Conservation (phyloP, 1,140 invertebrate species). For the Drosophila nigromelanica region DNA sequence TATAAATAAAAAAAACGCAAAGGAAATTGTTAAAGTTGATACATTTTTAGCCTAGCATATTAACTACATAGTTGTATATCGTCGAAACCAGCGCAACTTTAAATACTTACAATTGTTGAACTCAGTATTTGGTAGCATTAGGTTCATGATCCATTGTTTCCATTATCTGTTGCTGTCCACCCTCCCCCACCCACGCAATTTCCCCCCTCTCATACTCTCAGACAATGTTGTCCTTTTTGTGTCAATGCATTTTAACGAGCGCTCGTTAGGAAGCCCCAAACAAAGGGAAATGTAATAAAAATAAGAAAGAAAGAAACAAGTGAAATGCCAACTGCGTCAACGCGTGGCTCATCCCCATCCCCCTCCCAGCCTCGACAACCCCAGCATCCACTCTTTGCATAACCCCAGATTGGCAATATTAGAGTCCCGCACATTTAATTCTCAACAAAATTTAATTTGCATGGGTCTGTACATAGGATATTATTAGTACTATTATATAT, state of each 20-base stretch:
- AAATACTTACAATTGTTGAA: constrained; percentile 72
- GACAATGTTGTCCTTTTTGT: constrained; percentile 74
- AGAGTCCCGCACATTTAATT: constrained; percentile 23
- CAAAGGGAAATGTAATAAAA: constrained; percentile 76
- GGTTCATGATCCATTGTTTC: constrained; percentile 78
- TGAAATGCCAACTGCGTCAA: constrained; percentile 38
- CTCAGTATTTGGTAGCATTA: constrained; percentile 70
- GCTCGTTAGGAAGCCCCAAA: constrained; percentile 66
- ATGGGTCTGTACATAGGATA: constrained; percentile 40
- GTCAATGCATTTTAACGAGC: constrained; percentile 80
- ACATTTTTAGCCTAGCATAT: constrained; percentile 66
- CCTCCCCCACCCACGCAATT: not conserved
- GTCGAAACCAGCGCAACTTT: constrained; percentile 58
- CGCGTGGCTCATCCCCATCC: constrained; percentile 20
- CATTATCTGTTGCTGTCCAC: constrained; percentile 71
- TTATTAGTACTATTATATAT: constrained; percentile 30
- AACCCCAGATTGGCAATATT: constrained; percentile 20
- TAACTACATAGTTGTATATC: constrained; percentile 47
- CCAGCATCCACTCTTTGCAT: constrained; percentile 8
- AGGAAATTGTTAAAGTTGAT: constrained; percentile 73
- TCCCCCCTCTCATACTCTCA: constrained; percentile 1
- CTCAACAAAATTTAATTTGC: constrained; percentile 46
- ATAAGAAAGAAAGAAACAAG: constrained; percentile 29
- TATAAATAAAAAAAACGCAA: constrained; percentile 20
- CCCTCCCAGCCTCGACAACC: not conserved